A percentile compares a stretch with the other conserved stretches of the same genome.
phyloP scores from a whole-genome alignment of 2,113 vertebrate species.

The Dasyornis broadbenti region DNA sequence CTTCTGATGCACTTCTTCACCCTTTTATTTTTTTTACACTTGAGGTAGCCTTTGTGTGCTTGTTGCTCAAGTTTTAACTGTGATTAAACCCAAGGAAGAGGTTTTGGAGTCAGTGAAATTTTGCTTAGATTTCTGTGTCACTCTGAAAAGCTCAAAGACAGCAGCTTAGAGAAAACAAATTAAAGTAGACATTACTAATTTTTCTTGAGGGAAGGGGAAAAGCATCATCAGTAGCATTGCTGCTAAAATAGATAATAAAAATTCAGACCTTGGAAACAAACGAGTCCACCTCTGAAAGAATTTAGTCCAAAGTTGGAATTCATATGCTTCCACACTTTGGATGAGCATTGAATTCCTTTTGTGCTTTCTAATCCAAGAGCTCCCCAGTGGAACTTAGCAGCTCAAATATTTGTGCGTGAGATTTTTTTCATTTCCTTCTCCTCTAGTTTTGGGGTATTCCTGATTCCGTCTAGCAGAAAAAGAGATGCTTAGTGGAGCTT shows the following conservation, averaged over 20 bases:
- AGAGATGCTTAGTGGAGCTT: not conserved
- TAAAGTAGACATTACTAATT: not conserved
- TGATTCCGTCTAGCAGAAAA: not conserved
- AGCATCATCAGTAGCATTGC: not conserved
- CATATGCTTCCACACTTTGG: not conserved
- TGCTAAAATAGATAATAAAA: not conserved
- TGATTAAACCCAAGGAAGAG: not conserved
- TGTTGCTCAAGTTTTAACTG: not conserved
- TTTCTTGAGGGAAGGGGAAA: not conserved
- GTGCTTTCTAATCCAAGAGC: not conserved
- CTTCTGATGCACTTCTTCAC: not conserved
- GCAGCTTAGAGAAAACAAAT: not conserved
- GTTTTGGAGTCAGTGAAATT: not conserved
- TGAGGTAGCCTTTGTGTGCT: not conserved
- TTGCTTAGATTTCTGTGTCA: not conserved
- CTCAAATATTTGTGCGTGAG: not conserved
- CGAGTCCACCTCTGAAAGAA: not conserved
- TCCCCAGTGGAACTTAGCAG: not conserved
- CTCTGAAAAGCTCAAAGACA: not conserved
- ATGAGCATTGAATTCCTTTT: not conserved
- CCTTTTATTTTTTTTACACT: not conserved
- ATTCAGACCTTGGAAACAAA: not conserved
- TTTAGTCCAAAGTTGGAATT: not conserved
- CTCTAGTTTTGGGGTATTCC: not conserved
- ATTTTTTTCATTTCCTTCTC: not conserved